phyloP scores from a whole-genome alignment of 2,113 vertebrate genomes.

The Ciconia maguari region DNA sequence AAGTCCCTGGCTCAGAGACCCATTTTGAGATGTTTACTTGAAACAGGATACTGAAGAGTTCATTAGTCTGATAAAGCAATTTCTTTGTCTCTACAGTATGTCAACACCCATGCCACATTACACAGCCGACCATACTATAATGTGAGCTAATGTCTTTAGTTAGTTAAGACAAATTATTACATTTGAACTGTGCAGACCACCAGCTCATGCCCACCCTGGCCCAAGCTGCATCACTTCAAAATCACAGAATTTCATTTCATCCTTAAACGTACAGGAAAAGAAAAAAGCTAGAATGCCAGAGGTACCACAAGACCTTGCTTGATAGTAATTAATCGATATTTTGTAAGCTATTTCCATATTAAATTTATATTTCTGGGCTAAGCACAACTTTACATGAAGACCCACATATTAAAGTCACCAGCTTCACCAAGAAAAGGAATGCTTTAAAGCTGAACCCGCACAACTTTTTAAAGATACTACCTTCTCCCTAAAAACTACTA shows the following conservation, averaged over 20 bases:
- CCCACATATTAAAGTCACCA: neutral
- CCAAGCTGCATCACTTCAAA: neutral
- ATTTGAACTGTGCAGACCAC: neutral
- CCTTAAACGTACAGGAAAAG: neutral
- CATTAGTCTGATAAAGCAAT: neutral
- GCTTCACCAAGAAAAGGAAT: neutral
- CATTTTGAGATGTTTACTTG: neutral
- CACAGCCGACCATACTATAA: fast-evolving
- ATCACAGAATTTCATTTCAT: neutral
- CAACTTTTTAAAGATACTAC: neutral
- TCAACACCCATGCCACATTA: neutral
- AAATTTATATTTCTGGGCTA: neutral
- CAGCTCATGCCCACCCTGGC: neutral
- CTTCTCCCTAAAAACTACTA: neutral
- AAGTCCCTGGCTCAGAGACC: neutral
- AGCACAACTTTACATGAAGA: neutral
- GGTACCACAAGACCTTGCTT: neutral
- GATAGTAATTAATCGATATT: neutral
- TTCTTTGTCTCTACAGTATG: neutral
- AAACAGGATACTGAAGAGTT: neutral
- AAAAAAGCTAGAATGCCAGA: neutral
- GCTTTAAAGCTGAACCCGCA: neutral
- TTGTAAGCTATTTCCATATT: neutral
- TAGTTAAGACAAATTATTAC: neutral
- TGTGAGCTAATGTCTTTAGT: fast-evolving